These are phyloP conservation scores for Onychomys leucogaster DNA, from an alignment of 2,797 vertebrate species.

Conservation along the genomic window DNA sequence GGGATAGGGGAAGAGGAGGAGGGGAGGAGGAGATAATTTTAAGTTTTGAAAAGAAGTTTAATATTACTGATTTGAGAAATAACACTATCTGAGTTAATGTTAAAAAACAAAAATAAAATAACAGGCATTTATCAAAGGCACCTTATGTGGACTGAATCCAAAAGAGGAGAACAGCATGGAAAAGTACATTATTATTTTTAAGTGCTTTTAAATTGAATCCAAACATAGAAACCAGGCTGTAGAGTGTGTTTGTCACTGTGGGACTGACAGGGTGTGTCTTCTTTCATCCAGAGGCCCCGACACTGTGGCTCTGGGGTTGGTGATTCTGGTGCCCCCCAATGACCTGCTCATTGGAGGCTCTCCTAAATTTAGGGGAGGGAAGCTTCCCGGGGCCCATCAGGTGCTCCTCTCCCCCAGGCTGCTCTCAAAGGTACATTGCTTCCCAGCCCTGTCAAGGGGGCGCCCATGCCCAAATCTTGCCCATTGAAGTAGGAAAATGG, in stretches of 20 bases:
- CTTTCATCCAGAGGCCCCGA: neutral
- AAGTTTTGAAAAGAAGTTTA: constrained; percentile 29
- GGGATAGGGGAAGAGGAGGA: too few relatives aligned
- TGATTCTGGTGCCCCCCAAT: neutral
- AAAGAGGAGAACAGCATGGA: neutral
- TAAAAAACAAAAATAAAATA: neutral
- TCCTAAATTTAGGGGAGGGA: neutral
- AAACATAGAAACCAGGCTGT: neutral
- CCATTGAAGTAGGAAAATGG: neutral
- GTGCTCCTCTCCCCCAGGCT: neutral
- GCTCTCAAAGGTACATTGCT: neutral
- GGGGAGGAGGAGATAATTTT: neutral
- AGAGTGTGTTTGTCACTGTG: neutral
- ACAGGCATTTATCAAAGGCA: constrained; percentile 18
- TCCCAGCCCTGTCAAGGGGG: neutral
- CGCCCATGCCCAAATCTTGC: neutral
- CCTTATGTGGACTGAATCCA: neutral
- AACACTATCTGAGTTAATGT: neutral
- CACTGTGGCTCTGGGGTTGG: neutral
- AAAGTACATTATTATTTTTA: constrained; percentile 5
- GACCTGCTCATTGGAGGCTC: neutral
- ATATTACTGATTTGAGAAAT: constrained; percentile 58
- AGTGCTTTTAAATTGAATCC: constrained; percentile 16
- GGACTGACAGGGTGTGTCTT: neutral
- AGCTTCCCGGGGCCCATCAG: neutral